Base-by-base conservation (phyloP, 2,797 vertebrate species). In the Rousettus madagascariensis region DNA sequence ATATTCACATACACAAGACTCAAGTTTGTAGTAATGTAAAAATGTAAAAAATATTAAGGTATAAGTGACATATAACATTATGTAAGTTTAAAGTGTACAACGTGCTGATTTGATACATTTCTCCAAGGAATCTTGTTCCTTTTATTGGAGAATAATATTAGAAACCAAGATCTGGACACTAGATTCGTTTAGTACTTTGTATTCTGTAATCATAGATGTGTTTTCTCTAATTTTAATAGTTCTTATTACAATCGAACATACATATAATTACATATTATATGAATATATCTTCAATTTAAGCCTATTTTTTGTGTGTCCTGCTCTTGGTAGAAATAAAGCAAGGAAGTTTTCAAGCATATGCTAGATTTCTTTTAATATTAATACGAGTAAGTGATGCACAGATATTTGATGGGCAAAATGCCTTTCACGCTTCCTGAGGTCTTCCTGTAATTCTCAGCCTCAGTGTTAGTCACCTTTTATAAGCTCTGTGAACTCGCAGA, bases 141-240 rank as follows among this genome's bases (percentile, higher is more conserved):
- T 90, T 61, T 66, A 75, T 41, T 90, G 46, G 33, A 87, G 53
- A 90, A 63, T 2, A 46, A 10, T 43, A 61, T 63, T 86, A 65
- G 13, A 85, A 90, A 92, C 10, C 30, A 91, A 41, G 9, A 15
- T 86, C 30, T 16, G 9, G 38, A 55, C 12, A 77, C 13, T 68
- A 22, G 11, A 13, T 55, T 66, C 80, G 41, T 65, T 93, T 80
- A 61, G 63, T 33, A 65, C 5, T 68, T 74, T 72, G 46, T 41
- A 59, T 85, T 26, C 51, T 91, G 6, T 91, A 68, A 86, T 86
- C 26, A 57, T 24, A 51, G 12, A 43, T 30, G 36, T 71, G 63
- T 92, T 96, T 93, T 68, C 53, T 83, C 66, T 26, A 38, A 74
- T 77, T 93, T 93, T 75, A 96, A 41, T 55, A 66, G 26, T 63